Conservation (phyloP, 2,888 invertebrate species). For the Noctua fimbriata region DNA sequence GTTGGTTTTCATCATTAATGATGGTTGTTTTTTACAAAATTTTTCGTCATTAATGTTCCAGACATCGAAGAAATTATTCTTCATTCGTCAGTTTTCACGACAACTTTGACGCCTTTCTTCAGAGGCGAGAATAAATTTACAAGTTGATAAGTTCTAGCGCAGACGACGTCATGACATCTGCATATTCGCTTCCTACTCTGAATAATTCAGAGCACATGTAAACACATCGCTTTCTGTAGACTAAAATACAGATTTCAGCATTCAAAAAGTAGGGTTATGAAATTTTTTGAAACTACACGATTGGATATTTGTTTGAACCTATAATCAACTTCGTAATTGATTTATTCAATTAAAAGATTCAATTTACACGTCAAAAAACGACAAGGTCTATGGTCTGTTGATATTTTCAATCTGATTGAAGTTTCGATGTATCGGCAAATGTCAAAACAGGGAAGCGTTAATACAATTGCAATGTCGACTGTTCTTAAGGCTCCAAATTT, state of each 20-base stretch:
- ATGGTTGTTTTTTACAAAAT: no score
- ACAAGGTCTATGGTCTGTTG: not conserved
- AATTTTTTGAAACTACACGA: not conserved
- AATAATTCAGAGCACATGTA: constrained; percentile 33
- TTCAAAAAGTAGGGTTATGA: not conserved
- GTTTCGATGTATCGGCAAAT: not conserved
- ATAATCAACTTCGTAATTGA: not conserved
- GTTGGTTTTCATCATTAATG: not conserved
- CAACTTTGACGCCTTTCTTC: constrained; percentile 17
- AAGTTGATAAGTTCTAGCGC: constrained; percentile 35
- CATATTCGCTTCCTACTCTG: constrained; percentile 41
- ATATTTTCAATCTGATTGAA: not conserved
- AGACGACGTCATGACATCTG: constrained; percentile 41
- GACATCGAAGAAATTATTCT: constrained; percentile 17
- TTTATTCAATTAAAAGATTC: not conserved
- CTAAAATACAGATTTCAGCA: not conserved
- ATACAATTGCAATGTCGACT: not conserved
- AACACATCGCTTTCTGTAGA: constrained; percentile 5
- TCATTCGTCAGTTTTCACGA: constrained; percentile 7
- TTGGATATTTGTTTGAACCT: not conserved
- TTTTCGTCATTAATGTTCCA: not conserved
- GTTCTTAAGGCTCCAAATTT: not conserved
- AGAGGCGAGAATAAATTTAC: constrained; percentile 51
- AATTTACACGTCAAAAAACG: not conserved
- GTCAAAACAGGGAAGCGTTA: not conserved